Conservation (phyloP, 1,140 invertebrate species). For the Trachelipus rathkii region DNA sequence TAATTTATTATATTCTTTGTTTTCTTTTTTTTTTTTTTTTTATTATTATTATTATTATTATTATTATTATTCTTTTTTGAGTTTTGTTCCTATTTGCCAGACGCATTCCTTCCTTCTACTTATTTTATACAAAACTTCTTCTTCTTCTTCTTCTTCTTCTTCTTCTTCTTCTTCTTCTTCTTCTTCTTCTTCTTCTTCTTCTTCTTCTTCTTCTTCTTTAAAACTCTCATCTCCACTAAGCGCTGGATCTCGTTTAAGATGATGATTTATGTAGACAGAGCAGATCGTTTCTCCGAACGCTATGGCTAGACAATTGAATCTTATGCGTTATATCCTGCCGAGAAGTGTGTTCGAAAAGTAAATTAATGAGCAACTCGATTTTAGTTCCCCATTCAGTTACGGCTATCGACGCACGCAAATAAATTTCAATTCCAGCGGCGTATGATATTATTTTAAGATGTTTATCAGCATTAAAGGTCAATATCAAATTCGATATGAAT, state of each 20-base stretch:
- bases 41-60: not conserved
- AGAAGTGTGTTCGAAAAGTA: not conserved
- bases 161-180: not conserved
- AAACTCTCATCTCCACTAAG: not conserved
- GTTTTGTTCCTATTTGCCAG: no score
- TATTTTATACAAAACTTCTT: not conserved
- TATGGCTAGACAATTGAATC: not conserved
- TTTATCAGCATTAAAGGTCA: conserved; percentile 11
- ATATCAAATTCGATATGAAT: conserved; percentile 7
- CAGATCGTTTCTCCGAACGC: not conserved
- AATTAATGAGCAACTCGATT: not conserved
- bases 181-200: not conserved
- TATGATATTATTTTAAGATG: conserved; percentile 12
- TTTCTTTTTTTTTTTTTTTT: not conserved
- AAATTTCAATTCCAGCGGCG: conserved; percentile 7
- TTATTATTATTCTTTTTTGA: not conserved
- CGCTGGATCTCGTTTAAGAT: conserved; percentile 3
- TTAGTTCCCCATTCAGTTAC: not conserved
- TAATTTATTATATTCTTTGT: not conserved
- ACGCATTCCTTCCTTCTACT: no score
- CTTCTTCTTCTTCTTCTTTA: not conserved
- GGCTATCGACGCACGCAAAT: not conserved
- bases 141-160: not conserved
- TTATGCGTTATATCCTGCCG: conserved; percentile 9
- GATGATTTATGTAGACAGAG: conserved; percentile 10